phyloP scores from a whole-genome alignment of 2,113 vertebrate genomes.

The Microcebus griseorufus region DNA sequence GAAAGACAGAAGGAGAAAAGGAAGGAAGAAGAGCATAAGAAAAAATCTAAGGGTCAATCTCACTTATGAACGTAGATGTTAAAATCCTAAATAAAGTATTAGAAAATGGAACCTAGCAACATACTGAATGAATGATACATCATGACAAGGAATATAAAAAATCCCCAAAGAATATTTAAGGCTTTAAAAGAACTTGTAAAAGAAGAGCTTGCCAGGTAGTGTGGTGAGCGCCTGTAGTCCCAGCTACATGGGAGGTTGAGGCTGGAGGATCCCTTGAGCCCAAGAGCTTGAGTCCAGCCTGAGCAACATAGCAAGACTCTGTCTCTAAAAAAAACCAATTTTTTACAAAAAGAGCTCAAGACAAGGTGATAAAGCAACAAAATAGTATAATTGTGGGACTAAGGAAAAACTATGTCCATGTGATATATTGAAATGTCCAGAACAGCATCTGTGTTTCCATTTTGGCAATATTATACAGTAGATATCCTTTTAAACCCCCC shows the following conservation, averaged over 20 bases:
- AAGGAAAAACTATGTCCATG: neutral
- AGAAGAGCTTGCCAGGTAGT: neutral
- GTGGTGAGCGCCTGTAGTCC: no score
- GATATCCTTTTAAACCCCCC: neutral
- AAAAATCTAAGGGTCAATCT: neutral
- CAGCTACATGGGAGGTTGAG: no score
- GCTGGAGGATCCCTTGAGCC: no score
- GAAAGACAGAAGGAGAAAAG: neutral
- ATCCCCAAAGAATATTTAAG: neutral
- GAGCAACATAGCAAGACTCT: no score
- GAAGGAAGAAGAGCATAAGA: neutral
- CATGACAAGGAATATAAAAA: neutral
- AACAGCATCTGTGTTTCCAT: constrained; percentile 15
- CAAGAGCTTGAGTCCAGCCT: no score
- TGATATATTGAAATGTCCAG: neutral
- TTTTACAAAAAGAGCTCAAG: neutral
- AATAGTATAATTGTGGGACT: neutral
- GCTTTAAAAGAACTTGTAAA: neutral
- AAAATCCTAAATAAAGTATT: constrained; percentile 7
- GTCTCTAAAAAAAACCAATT: no score
- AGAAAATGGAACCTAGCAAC: neutral
- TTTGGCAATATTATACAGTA: neutral
- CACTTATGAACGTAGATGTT: neutral
- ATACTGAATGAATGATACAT: neutral
- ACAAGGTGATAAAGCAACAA: neutral